Percentiles rank a stretch among this genome's conserved stretches.
Conservation (phyloP, 2,888 invertebrate species). For the Drosophila macrothrix region DNA sequence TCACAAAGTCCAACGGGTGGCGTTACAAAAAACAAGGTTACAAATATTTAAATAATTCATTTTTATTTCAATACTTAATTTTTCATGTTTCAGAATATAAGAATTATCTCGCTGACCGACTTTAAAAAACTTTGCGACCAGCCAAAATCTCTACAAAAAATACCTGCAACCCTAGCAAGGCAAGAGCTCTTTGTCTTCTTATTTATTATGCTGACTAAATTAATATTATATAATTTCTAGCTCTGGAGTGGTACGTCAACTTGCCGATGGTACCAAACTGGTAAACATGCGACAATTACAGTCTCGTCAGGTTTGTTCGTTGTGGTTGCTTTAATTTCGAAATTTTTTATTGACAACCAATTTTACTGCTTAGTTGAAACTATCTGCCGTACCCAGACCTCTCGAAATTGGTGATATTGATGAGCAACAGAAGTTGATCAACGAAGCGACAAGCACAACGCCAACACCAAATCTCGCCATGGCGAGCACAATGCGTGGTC, state of each 20-base stretch:
- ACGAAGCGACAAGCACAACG: constrained; percentile 32
- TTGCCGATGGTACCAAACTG: constrained; percentile 70
- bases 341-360: background rate
- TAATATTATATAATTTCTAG: constrained; percentile 43
- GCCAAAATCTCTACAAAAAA: constrained; percentile 80
- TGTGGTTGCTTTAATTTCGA: background rate
- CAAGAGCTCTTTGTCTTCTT: constrained; percentile 24
- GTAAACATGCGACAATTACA: constrained; percentile 72
- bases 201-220: background rate
- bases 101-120: constrained; percentile 84
- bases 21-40: constrained; percentile 71
- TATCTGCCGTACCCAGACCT: constrained; percentile 47
- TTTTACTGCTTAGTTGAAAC: constrained; percentile 50
- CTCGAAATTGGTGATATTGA: constrained; percentile 41
- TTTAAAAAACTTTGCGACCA: constrained; percentile 84
- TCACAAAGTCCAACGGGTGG: constrained; percentile 42
- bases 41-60: background rate
- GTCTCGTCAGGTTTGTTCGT: constrained; percentile 68
- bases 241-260: constrained; percentile 76
- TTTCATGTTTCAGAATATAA: constrained; percentile 76
- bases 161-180: constrained; percentile 80
- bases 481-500: constrained; percentile 67
- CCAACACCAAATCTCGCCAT: constrained; percentile 37
- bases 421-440: constrained; percentile 48
- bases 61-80: background rate